Percentiles rank a stretch among this genome's conserved stretches.
Evolutionary conservation across 2,113 vertebrate genomes (phyloP).

Genomic region (Cavia aperea): DNA sequence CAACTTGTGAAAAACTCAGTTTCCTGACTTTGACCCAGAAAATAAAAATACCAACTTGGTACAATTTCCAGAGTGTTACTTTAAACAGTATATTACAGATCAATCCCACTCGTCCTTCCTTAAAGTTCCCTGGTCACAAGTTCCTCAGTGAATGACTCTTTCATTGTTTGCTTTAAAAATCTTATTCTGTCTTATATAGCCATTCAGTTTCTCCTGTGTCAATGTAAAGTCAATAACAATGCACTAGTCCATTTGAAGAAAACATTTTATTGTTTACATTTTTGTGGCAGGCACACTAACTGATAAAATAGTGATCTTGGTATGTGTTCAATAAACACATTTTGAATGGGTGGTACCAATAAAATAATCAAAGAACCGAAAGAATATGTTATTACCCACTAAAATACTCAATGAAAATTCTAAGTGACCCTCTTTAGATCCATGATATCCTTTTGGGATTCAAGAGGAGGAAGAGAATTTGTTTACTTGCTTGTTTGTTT

Average conservation of each 20-base stretch:
- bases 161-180: neutral
- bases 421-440: neutral
- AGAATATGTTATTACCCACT: neutral
- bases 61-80: neutral
- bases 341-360: neutral
- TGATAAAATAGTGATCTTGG: neutral
- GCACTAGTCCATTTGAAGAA: neutral
- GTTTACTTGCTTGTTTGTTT: neutral
- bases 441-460: neutral
- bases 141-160: neutral
- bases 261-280: neutral
- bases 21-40: neutral
- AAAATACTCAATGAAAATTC: neutral
- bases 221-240: neutral
- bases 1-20: neutral
- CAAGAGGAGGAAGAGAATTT: neutral
- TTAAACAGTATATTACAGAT: neutral
- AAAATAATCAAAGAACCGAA: neutral
- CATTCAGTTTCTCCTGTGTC: neutral
- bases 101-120: neutral
- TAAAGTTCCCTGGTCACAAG: neutral
- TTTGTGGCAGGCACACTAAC: neutral
- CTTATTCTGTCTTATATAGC: neutral
- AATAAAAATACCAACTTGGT: neutral
- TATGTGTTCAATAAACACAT: neutral